These are phyloP conservation scores for Cantharis nigra DNA, from an alignment of 2,888 invertebrate genomes.

Conservation along the genomic window DNA sequence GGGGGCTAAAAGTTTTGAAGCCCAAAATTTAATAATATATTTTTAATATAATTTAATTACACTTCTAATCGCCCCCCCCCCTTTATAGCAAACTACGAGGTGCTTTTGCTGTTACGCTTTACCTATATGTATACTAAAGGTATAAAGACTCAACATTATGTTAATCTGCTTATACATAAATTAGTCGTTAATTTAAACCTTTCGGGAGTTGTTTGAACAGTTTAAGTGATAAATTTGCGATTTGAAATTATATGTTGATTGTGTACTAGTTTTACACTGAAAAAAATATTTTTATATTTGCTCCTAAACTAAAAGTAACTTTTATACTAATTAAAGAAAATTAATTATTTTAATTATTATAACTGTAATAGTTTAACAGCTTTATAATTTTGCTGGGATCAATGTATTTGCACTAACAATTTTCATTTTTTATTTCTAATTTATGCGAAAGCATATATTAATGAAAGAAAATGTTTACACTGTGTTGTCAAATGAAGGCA, in stretches of 20 bases:
- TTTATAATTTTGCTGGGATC: background rate
- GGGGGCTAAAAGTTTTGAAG: too few relatives aligned
- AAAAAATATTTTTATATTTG: background rate
- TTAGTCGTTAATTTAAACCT: background rate
- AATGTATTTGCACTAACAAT: background rate
- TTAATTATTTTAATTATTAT: background rate
- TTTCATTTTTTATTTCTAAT: background rate
- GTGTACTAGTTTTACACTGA: background rate
- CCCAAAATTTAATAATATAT: too few relatives aligned
- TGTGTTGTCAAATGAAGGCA: conserved; percentile 2
- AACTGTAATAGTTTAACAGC: background rate
- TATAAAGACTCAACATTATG: too few relatives aligned
- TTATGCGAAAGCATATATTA: background rate
- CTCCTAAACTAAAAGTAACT: background rate
- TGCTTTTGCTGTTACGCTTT: too few relatives aligned
- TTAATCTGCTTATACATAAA: too few relatives aligned
- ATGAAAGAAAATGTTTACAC: background rate
- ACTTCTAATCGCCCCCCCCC: too few relatives aligned
- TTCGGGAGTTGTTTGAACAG: too few relatives aligned
- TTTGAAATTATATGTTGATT: too few relatives aligned
- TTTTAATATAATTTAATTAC: too few relatives aligned
- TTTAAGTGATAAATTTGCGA: background rate
- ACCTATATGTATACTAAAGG: too few relatives aligned
- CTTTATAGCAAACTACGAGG: too few relatives aligned
- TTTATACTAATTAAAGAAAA: background rate